Conservation (phyloP, 2,888 invertebrate species). For the Synergus itoensis region DNA sequence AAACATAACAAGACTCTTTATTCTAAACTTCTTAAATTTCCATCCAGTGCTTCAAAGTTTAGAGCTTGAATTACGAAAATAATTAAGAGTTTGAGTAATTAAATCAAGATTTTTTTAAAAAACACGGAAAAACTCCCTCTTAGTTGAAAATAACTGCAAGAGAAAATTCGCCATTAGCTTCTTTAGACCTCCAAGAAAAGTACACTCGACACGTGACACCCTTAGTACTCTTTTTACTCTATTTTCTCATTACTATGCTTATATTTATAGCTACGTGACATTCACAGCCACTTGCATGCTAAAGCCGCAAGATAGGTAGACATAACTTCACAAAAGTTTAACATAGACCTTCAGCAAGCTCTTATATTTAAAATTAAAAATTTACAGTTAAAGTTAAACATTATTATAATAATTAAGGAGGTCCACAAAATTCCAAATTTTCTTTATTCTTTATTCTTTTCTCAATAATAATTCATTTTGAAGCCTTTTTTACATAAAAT, state of each 20-base stretch:
- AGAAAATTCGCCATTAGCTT: neutral
- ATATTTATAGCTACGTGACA: slow-evolving; percentile 35
- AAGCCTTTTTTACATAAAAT: too few species aligned
- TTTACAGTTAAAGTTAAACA: too few species aligned
- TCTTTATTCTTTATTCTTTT: neutral
- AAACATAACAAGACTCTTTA: neutral
- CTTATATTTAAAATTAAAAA: neutral
- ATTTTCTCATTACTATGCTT: slow-evolving; percentile 27
- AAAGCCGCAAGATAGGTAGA: neutral
- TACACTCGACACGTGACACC: neutral
- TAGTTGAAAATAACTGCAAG: neutral
- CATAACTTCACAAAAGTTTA: slow-evolving; percentile 26
- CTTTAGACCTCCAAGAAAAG: neutral
- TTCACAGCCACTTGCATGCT: slow-evolving; percentile 16
- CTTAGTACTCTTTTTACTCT: neutral
- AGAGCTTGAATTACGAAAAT: neutral
- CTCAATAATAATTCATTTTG: neutral
- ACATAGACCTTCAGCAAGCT: slow-evolving; percentile 3
- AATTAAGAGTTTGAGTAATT: neutral
- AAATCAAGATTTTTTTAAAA: neutral
- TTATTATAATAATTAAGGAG: too few species aligned
- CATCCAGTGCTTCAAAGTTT: too few species aligned
- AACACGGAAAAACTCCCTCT: neutral
- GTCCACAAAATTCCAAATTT: too few species aligned
- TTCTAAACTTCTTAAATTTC: neutral